Base-by-base conservation (phyloP, 2,113 vertebrate species). In the Notothenia rossii region DNA sequence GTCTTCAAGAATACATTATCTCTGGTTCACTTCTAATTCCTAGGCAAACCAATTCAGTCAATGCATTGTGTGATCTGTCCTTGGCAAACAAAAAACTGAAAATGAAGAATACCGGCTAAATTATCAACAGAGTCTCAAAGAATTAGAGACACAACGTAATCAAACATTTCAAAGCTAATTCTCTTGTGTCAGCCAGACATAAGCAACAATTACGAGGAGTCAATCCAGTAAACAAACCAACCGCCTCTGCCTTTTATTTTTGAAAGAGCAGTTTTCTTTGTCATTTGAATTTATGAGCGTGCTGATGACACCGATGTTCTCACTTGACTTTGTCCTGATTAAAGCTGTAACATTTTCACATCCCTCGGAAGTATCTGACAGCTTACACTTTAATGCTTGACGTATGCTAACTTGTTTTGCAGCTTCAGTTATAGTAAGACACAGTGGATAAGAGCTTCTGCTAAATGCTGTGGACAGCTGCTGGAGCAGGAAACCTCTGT, bases 391-490 rank as follows among this genome's bases (percentile, higher is more conserved):
- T 48, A 59, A n/a, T 59, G 22, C 69, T 53, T 48, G 53, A 82
- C 20, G 33, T 74, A 70, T 51, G 55, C 66, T 77, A 68, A 48
- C 62, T 76, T 79, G 70, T 67, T 87, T 68, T 36, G 68, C 60
- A 67, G 59, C 48, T 61, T 53, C 61, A 49, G 50, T 70, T 55
- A 63, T 40, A 75, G 61, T 60, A 66, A 55, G 70, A 48, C 74
- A 55, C 71, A 7, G 54, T 10, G 50, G 63, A 76, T 63, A 49
- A 72, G 20, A 69, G 65, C 8, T 8, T 45, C 60, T 29, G 63
- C 56, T 77, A 73, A 82, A 74, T 29, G 71, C 54, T 56, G 62
- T 67, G 65, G 71, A 73, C 75, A 84, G 80, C 60, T 80, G 77
- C 84, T 72, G 2, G 20, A 81, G 72, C 69, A 61, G 60, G 72